Conservation (phyloP, 37 sponge, comb jelly and placozoan genomes). For the Eunapius fragilis region DNA sequence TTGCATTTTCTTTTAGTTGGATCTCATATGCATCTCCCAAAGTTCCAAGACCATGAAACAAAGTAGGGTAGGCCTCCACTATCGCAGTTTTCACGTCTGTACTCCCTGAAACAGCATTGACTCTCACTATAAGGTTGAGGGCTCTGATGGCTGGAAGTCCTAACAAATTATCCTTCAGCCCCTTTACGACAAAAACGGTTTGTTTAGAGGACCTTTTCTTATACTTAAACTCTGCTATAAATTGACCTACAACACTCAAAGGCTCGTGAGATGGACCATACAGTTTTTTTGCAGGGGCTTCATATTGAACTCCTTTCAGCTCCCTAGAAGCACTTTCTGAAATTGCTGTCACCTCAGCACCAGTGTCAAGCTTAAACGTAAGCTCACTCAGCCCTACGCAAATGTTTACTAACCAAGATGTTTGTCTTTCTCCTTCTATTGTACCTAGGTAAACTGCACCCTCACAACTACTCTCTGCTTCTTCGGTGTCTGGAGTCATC, state of each 20-base stretch:
- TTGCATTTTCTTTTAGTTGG: not conserved
- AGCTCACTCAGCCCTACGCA: not conserved
- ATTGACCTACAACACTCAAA: conserved; percentile 29
- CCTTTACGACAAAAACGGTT: conserved; percentile 27
- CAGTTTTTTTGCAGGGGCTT: conserved; percentile 15
- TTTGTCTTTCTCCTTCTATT: not conserved
- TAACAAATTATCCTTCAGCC: conserved; percentile 28
- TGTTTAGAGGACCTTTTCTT: not conserved
- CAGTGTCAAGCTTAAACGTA: conserved; percentile 65
- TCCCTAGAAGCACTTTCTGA: conserved; percentile 21
- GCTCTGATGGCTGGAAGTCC: conserved; percentile 50
- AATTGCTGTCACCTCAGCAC: conserved; percentile 62
- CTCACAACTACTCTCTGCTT: too few relatives aligned
- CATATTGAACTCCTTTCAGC: not conserved
- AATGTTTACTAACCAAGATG: conserved; percentile 25
- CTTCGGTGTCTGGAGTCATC: too few relatives aligned
- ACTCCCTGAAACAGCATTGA: conserved; percentile 5
- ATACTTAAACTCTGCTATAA: conserved; percentile 4
- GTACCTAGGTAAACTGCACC: too few relatives aligned
- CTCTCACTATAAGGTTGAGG: conserved; percentile 20
- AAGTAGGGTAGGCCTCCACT: not conserved
- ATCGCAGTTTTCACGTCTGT: not conserved
- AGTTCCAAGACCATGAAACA: not conserved
- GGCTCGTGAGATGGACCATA: conserved; percentile 37
- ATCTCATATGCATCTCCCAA: conserved; percentile 2